Conservation (phyloP, 1,140 invertebrate genomes). For the Sipha flava region DNA sequence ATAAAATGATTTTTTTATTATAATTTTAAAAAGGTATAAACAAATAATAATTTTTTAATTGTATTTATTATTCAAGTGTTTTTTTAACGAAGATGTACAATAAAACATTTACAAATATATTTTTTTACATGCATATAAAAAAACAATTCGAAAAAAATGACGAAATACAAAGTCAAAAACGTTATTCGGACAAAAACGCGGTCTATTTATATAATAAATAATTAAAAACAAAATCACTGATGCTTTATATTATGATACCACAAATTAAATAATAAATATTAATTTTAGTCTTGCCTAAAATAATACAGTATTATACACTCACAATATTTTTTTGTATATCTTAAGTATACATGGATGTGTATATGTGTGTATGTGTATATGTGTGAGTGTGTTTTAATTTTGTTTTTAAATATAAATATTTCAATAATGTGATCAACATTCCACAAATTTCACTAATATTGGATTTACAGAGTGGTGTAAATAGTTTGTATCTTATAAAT, state of each 20-base stretch:
- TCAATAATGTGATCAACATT: too few species aligned
- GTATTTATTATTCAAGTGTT: slow-evolving; percentile 28
- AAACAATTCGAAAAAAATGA: slow-evolving; percentile 28
- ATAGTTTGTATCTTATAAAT: neutral
- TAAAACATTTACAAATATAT: slow-evolving; percentile 30
- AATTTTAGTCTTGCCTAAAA: neutral
- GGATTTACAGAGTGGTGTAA: neutral
- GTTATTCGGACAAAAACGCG: neutral
- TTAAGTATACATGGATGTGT: neutral
- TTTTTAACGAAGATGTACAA: slow-evolving; percentile 25
- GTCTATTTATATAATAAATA: neutral
- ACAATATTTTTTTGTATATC: neutral
- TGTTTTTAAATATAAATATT: too few species aligned
- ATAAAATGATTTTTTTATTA: neutral
- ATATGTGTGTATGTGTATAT: neutral
- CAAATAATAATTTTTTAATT: neutral
- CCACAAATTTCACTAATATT: neutral
- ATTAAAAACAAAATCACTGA: slow-evolving; percentile 10
- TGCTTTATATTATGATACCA: neutral
- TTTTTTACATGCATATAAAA: slow-evolving; percentile 30
- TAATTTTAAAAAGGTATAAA: neutral
- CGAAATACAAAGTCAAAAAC: slow-evolving; percentile 28
- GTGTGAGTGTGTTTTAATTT: too few species aligned
- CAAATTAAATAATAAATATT: neutral
- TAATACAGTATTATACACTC: neutral